Base-by-base conservation (phyloP, 2,797 vertebrate genomes). In the Lithobates pipiens region DNA sequence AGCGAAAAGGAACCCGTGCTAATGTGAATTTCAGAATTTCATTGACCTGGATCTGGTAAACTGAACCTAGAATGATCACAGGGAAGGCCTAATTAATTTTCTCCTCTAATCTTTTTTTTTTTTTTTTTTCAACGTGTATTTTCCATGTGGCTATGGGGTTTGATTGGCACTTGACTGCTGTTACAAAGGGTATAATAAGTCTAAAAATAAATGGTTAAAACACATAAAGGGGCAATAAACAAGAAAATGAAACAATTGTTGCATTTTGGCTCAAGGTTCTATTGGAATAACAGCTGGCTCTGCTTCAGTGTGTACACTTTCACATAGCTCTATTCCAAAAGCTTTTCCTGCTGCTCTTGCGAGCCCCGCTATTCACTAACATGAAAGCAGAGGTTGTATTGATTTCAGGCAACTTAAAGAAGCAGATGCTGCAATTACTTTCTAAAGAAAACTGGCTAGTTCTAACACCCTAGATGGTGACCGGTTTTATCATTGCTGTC, bases 121-220 rank as follows among this genome's bases (percentile, higher is more conserved):
- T 32, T 32, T 32, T 32, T 32, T 32, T 32, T 32, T 3, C 32
- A 2, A 4, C 63, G 29, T 29, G 61, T 78, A 69, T 25, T 70
- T 75, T 57, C 29, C 0, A 72, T 87, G 80, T 85, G 92, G 89
- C 85, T 88, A 82, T 34, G 57, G 50, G 70, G 70, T 88, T 89
- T 95, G 94, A 95, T 88, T 94, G 95, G 94, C 95, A 92, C 89
- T 91, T 90, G 89, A 88, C 90, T 93, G 93, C 92, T 94, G 93
- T 94, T 18, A 65, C 91, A 90, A 87, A 88, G 86, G 84, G 89
- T 92, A 91, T 91, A 91, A 91, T 91, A 69, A 23, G 21, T 91
- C 93, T 91, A 90, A 84, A 89, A 91, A 91, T 91, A 90, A 81
- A 71, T 63, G 18, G 54, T 61, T 88, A 77, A 88, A 86, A 77